Conservation (phyloP, 2,797 vertebrate species). For the Anguilla obscura region DNA sequence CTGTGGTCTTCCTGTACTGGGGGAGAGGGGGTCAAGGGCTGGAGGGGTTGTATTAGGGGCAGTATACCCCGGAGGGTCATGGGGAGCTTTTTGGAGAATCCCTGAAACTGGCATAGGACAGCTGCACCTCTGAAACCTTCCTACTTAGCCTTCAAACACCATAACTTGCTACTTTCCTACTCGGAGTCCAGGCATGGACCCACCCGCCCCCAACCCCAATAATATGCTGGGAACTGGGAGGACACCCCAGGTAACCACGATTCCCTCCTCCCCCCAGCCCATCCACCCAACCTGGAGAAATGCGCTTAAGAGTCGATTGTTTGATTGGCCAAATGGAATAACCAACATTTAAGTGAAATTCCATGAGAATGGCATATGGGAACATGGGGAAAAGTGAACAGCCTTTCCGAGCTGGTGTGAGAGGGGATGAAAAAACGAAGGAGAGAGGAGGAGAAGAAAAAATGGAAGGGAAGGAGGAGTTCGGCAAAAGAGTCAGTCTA, state of each 20-base stretch:
- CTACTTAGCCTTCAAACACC: neutral
- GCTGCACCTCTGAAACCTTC: conserved; percentile 5
- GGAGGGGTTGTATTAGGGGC: conserved; percentile 38
- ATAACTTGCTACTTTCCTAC: neutral
- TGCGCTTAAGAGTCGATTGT: neutral
- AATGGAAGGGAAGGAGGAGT: neutral
- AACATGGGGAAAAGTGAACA: neutral
- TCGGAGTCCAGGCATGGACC: neutral
- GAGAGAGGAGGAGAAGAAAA: neutral
- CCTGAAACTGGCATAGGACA: conserved; percentile 32
- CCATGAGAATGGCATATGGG: neutral
- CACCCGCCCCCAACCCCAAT: neutral
- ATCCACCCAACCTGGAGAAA: neutral
- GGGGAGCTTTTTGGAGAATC: conserved; percentile 42
- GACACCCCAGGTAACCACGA: neutral
- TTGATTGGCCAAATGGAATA: neutral
- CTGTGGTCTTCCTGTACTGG: conserved; percentile 54
- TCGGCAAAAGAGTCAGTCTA: neutral
- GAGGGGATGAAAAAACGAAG: neutral
- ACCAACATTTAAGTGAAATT: neutral
- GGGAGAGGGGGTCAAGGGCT: conserved; percentile 22
- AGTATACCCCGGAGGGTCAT: conserved; percentile 53
- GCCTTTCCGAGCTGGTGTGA: neutral
- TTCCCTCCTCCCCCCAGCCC: neutral
- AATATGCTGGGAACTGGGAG: neutral